Conservation (phyloP, 1,140 invertebrate species). For the Microplitis demolitor region DNA sequence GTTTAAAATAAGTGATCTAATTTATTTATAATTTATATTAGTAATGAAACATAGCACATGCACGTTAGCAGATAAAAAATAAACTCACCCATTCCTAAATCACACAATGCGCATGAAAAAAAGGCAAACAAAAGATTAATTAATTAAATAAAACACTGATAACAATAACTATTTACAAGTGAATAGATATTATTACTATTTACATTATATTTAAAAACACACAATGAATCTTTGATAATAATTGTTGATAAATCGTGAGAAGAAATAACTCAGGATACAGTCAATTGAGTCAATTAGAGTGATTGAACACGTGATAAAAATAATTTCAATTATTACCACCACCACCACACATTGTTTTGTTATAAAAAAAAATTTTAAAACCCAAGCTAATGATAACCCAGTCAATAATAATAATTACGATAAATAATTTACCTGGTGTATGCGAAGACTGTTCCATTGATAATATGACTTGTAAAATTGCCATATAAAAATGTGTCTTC, state of each 20-base stretch:
- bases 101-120: constrained; percentile 28
- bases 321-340: background rate
- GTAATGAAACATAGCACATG: background rate
- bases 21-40: background rate
- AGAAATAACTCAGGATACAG: constrained; percentile 29
- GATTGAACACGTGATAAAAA: constrained; percentile 11
- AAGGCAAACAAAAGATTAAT: constrained; percentile 32
- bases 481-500: constrained; percentile 65
- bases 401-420: background rate
- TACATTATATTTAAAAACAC: background rate
- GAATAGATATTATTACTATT: background rate
- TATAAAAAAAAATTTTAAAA: background rate
- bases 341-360: background rate
- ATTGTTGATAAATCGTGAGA: background rate
- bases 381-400: background rate
- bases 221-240: background rate
- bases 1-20: background rate
- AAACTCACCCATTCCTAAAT: constrained; percentile 36
- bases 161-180: background rate
- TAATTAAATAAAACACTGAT: background rate
- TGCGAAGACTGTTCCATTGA: constrained; percentile 65
- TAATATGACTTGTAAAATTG: constrained; percentile 49
- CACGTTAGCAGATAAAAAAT: constrained; percentile 8
- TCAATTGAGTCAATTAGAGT: constrained; percentile 31
- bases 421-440: constrained; percentile 64